Base-by-base conservation (phyloP, 2,113 vertebrate species). In the Anolis sagrei region DNA sequence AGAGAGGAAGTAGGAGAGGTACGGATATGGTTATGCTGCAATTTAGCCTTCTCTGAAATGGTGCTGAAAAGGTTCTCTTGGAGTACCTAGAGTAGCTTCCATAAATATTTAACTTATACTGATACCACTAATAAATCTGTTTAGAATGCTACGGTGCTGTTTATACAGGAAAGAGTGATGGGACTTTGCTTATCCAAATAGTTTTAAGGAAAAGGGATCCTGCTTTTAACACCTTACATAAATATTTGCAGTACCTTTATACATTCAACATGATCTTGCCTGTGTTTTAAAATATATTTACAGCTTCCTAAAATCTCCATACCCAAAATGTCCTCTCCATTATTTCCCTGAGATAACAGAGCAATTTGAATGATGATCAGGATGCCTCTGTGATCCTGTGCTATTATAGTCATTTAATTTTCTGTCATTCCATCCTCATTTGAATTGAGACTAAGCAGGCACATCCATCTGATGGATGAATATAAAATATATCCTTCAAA, bases 31-130 rank as follows among this genome's bases (percentile, higher is more conserved):
- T 91, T 87, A 89, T 95, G 93, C 89, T 64, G 83, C 88, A 87
- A 90, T 91, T 86, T 92, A 90, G 89, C n/a, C 87, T 91, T 95
- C 95, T 27, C 27, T 92, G 80, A 88, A 92, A 95, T 69, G 93
- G 95, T 8, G 81, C 94, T 95, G 93, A 92, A 94, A 95, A 93
- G 90, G 91, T 93, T 94, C 95, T 95, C 94, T 86, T 88, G 82
- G 93, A 92, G n/a, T 93, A 96, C 96, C 94, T 95, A 93, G 89
- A 89, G 69, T 89, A 94, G 86, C 90, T 96, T 94, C 90, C 82
- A 94, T 97, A 98, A 99, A 99, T 98, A 99, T 99, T 97, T 98
- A 96, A 96, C 91, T 97, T 96, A 89, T 95, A 92, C 94, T 97
- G 97, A 97, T 98, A 97, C 95, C 93, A 92, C 95, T 95, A 96